A percentile compares a stretch with the other conserved stretches of the same genome.
These are phyloP conservation scores for Nymphalis io DNA, from an alignment of 1,140 invertebrate species.

Conservation along the genomic window DNA sequence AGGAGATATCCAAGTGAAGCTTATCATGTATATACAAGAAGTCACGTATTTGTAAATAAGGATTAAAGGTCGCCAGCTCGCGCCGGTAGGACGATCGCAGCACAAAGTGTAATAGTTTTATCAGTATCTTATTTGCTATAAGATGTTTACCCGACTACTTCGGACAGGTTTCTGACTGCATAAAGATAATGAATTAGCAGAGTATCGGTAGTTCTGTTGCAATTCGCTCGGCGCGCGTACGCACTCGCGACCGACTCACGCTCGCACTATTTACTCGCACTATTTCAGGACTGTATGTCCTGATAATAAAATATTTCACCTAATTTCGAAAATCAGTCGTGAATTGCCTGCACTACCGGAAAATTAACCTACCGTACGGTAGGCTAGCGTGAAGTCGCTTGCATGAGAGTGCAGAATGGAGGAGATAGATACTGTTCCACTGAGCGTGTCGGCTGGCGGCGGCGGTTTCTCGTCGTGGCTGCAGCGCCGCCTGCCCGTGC, in stretches of 20 bases:
- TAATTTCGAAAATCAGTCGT: not conserved
- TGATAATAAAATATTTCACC: too few relatives aligned
- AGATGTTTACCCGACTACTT: slow-evolving; percentile 26
- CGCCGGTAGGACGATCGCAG: not conserved
- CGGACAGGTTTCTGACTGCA: slow-evolving; percentile 34
- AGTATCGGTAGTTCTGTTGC: slow-evolving; percentile 33
- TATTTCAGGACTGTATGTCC: too few relatives aligned
- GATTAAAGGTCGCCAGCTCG: slow-evolving; percentile 12
- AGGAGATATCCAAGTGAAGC: not conserved
- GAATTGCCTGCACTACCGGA: not conserved
- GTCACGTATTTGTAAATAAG: not conserved
- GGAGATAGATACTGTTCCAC: slow-evolving; percentile 41
- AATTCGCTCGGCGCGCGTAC: slow-evolving; percentile 32
- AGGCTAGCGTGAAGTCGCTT: not conserved
- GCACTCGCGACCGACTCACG: not conserved
- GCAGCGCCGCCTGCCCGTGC: slow-evolving; percentile 77
- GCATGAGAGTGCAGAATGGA: slow-evolving; percentile 30
- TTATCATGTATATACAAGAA: not conserved
- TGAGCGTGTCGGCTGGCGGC: slow-evolving; percentile 21
- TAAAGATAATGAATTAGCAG: slow-evolving; percentile 35
- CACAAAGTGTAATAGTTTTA: slow-evolving; percentile 12
- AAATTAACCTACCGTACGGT: too few relatives aligned
- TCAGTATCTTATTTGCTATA: slow-evolving; percentile 14
- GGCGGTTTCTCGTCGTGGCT: slow-evolving; percentile 39
- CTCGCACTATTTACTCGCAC: not conserved